Percentiles rank a stretch among this genome's conserved stretches.
These are phyloP conservation scores for Oncorhynchus clarkii DNA, from an alignment of 2,113 vertebrate genomes.

Conservation along the genomic window DNA sequence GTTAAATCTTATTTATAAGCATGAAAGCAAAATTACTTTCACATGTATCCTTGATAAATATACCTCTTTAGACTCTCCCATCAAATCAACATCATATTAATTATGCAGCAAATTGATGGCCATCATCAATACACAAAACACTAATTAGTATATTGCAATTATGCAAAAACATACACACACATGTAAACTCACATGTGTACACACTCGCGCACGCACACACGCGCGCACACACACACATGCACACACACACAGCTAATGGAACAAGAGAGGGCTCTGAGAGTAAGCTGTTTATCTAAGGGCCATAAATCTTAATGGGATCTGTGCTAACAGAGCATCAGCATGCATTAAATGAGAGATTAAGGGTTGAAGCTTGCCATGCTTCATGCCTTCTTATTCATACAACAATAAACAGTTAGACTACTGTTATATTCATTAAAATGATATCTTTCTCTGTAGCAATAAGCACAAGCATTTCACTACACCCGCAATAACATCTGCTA, in stretches of 20 bases:
- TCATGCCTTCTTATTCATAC: conserved; percentile 38
- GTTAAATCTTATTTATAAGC: not conserved
- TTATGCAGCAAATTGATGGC: conserved; percentile 39
- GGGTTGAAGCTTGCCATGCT: conserved; percentile 38
- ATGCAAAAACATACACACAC: conserved; percentile 21
- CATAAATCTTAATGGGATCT: conserved; percentile 65
- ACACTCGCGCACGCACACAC: conserved; percentile 2
- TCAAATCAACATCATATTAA: conserved; percentile 42
- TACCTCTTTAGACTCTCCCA: not conserved
- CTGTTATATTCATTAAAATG: conserved; percentile 35
- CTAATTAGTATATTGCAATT: conserved; percentile 33
- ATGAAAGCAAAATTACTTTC: not conserved
- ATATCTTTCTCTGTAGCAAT: conserved; percentile 14
- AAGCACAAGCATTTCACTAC: too few relatives aligned
- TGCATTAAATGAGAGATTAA: conserved; percentile 57
- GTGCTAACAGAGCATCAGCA: conserved; percentile 52
- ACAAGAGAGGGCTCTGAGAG: conserved; percentile 49
- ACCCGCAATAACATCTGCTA: too few relatives aligned
- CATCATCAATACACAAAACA: conserved; percentile 40
- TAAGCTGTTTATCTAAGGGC: conserved; percentile 56
- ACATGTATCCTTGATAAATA: not conserved
- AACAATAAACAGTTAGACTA: conserved; percentile 40
- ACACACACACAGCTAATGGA: conserved; percentile 29
- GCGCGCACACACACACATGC: conserved; percentile 4
- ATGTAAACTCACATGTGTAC: not conserved